Evolutionary conservation across 2,888 invertebrate species (phyloP).

Genomic region (Ectemnius continuus): DNA sequence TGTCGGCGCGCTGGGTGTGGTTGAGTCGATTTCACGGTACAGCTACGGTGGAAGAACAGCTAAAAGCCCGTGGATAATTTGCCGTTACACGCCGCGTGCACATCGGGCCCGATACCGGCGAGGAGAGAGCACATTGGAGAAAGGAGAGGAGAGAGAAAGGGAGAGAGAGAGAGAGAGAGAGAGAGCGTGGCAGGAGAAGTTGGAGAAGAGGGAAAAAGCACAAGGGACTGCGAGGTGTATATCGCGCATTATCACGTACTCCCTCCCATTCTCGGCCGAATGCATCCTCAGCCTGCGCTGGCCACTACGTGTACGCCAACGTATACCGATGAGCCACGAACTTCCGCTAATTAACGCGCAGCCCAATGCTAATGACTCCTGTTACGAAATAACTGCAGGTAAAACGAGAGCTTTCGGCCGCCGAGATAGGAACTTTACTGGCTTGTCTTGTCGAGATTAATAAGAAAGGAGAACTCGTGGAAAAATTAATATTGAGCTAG

Average conservation of each 20-base stretch:
- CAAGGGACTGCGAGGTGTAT: constrained; percentile 48
- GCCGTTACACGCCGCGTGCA: constrained; percentile 56
- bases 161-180: no score
- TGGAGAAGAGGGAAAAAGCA: constrained; percentile 58
- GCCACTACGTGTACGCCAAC: constrained; percentile 10
- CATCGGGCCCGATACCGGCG: constrained; percentile 46
- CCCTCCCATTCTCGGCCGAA: constrained; percentile 23
- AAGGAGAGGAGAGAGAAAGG: no score
- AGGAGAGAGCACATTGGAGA: no score
- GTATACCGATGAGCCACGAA: constrained; percentile 29
- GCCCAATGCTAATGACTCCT: constrained; percentile 61
- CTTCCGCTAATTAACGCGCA: constrained; percentile 64
- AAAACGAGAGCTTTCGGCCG: constrained; percentile 58
- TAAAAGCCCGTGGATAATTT: constrained; percentile 75
- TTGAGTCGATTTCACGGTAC: constrained; percentile 73
- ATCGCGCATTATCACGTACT: constrained; percentile 59
- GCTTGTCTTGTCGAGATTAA: no score
- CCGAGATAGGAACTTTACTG: constrained; percentile 24
- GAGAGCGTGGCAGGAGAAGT: no score
- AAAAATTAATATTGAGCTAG: no score
- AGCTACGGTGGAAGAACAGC: constrained; percentile 67
- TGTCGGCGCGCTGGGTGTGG: constrained; percentile 63
- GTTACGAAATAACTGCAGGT: constrained; percentile 62
- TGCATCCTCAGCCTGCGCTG: constrained; percentile 49
- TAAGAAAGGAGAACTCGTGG: no score